A percentile compares a stretch with the other conserved stretches of the same genome.
Evolutionary conservation across 2,888 invertebrate genomes (phyloP).

Genomic region (Philereme transversata): DNA sequence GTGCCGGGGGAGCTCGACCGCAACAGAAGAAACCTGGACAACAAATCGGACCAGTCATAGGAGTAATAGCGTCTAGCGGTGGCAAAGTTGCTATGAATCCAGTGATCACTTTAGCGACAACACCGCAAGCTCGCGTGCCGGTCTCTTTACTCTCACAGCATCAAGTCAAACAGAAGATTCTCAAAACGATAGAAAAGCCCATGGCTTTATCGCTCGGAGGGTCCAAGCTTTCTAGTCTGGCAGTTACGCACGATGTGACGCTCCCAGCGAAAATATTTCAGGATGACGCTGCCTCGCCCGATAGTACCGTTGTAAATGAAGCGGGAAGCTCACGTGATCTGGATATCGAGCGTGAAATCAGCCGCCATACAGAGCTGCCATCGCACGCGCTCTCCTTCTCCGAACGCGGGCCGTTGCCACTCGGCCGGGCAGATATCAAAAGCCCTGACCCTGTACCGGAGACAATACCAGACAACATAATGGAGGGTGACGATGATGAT

Average conservation of each 20-base stretch:
- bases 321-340: constrained; percentile 53
- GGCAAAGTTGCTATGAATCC: constrained; percentile 70
- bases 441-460: constrained; percentile 80
- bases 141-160: constrained; percentile 76
- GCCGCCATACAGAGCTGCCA: constrained; percentile 78
- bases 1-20: constrained; percentile 50
- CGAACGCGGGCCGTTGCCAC: constrained; percentile 69
- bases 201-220: constrained; percentile 79
- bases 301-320: constrained; percentile 70
- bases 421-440: constrained; percentile 78
- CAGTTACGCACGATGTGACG: constrained; percentile 83
- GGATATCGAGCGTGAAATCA: constrained; percentile 79
- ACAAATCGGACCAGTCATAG: constrained; percentile 76
- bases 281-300: constrained; percentile 86
- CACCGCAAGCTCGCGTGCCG: constrained; percentile 66
- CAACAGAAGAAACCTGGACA: constrained; percentile 55
- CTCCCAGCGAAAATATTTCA: constrained; percentile 87
- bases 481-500: constrained; percentile 77
- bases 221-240: constrained; percentile 82
- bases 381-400: constrained; percentile 56
- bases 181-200: constrained; percentile 79
- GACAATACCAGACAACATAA: constrained; percentile 79
- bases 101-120: constrained; percentile 68
- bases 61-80: constrained; percentile 75
- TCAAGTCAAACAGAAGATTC: constrained; percentile 79